Conservation (phyloP, 2,888 invertebrate genomes). For the Noctua pronuba region DNA sequence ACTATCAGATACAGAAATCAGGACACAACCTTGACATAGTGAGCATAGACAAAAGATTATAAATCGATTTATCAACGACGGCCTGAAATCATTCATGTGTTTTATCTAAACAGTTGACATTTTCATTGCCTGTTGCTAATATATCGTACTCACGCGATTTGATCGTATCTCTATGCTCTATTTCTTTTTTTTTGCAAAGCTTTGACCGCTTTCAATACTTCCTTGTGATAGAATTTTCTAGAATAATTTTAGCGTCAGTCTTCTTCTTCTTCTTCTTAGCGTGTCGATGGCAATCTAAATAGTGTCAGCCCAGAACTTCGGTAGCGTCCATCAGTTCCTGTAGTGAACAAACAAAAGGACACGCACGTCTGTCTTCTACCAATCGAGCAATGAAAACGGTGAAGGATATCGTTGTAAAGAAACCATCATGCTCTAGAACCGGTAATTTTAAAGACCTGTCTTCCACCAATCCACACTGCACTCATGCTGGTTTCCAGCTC, state of each 20-base stretch:
- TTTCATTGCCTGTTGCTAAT: slow-evolving; percentile 39
- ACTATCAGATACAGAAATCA: slow-evolving; percentile 58
- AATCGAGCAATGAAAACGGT: neutral
- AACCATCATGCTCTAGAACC: neutral
- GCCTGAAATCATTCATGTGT: slow-evolving; percentile 54
- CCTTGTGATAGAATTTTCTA: neutral
- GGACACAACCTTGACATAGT: slow-evolving; percentile 68
- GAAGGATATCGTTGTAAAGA: neutral
- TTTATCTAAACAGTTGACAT: slow-evolving; percentile 48
- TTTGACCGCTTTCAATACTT: neutral
- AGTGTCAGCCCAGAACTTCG: no score
- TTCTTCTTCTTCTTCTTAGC: no score
- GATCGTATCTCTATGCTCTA: slow-evolving; percentile 11
- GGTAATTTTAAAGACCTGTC: neutral
- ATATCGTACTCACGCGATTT: slow-evolving; percentile 20
- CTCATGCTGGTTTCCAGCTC: neutral
- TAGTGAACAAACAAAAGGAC: no score
- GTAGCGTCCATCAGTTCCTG: no score
- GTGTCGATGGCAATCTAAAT: no score
- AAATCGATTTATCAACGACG: slow-evolving; percentile 64
- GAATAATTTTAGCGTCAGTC: neutral
- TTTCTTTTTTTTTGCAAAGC: neutral
- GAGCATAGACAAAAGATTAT: slow-evolving; percentile 62
- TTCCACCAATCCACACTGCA: neutral
- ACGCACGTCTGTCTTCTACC: no score